A percentile compares a stretch with the other conserved stretches of the same genome.
phyloP scores from a whole-genome alignment of 2,113 vertebrate genomes.

The Misgurnus anguillicaudatus region DNA sequence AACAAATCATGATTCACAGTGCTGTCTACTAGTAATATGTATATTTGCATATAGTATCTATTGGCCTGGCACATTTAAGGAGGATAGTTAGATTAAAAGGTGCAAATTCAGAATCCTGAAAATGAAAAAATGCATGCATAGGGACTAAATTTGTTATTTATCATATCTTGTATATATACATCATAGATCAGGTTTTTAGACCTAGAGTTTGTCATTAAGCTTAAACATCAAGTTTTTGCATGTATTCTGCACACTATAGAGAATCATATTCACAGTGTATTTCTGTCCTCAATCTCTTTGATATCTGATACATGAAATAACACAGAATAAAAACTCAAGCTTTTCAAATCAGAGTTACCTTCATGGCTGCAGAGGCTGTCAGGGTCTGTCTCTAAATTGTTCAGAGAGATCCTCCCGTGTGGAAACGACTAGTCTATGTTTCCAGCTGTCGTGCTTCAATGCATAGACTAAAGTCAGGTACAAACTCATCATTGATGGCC shows the following conservation, averaged over 20 bases:
- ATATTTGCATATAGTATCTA: background rate
- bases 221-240: background rate
- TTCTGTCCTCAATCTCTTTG: background rate
- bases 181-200: conserved; percentile 1
- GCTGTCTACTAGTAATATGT: background rate
- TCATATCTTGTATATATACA: background rate
- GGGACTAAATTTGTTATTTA: background rate
- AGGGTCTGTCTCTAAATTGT: conserved; percentile 34
- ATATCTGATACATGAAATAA: conserved; percentile 20
- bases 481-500: conserved; percentile 16
- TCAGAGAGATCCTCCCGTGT: conserved; percentile 6
- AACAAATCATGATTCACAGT: background rate
- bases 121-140: background rate
- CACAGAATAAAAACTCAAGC: background rate
- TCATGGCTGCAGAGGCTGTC: conserved; percentile 33
- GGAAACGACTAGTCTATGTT: background rate
- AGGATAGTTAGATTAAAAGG: background rate
- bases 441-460: conserved; percentile 31
- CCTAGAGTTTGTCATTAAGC: background rate
- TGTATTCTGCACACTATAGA: background rate
- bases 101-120: background rate
- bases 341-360: conserved; percentile 21
- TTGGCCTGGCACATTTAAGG: background rate
- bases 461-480: conserved; percentile 47
- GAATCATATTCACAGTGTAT: background rate